Evolutionary conservation across 2,113 vertebrate species (phyloP).

Genomic region (Hylia prasina): DNA sequence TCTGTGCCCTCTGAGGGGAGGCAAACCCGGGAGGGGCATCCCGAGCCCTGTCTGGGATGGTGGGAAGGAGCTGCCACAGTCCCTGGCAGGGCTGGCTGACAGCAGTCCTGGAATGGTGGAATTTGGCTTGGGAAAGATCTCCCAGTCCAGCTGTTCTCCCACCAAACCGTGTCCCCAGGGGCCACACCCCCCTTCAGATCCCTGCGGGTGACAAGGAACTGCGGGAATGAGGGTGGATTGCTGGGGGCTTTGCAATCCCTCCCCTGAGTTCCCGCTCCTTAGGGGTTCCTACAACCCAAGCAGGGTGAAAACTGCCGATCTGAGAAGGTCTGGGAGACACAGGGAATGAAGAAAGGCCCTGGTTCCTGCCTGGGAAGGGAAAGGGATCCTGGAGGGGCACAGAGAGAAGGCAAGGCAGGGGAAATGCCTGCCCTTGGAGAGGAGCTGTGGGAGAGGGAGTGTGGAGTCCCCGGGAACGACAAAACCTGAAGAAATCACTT

Average conservation of each 20-base stretch:
- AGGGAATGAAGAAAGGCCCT: not conserved
- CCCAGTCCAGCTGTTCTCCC: accelerated
- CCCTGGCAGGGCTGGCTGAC: not conserved
- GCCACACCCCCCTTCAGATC: not conserved
- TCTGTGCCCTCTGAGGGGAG: not conserved
- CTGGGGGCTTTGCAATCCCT: not conserved
- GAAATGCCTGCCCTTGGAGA: not conserved
- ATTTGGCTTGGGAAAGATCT: not conserved
- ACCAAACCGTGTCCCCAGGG: not conserved
- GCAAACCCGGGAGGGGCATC: accelerated
- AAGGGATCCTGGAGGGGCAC: not conserved
- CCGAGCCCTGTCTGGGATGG: not conserved
- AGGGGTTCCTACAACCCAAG: not conserved
- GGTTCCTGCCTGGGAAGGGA: not conserved
- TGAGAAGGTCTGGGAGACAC: not conserved
- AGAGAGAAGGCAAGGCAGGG: not conserved
- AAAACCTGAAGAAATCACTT: not conserved
- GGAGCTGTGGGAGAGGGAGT: not conserved
- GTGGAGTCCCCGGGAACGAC: not conserved
- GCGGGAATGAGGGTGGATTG: not conserved
- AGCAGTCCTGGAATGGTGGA: not conserved
- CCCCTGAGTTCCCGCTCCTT: not conserved
- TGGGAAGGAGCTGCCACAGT: not conserved
- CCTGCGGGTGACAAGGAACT: not conserved
- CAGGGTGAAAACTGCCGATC: not conserved